Evolutionary conservation across 2,888 invertebrate species (phyloP), one percentile per base, ranked within the genome.

Genomic region (Silvanus unidentatus): DNA sequence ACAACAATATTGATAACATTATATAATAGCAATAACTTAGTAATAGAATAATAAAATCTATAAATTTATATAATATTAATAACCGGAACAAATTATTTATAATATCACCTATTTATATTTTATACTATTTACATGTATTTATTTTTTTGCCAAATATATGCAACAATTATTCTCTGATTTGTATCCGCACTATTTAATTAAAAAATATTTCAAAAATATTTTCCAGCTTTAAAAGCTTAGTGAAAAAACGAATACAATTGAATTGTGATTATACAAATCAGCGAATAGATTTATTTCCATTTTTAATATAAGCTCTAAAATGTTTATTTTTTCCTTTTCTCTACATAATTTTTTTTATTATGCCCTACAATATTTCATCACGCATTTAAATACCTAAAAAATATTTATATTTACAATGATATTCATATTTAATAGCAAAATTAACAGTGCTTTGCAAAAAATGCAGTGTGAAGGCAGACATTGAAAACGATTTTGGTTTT

Each of bases 381-480:
- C 48, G 50, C 49, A 46, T 49, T 53, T 53, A 53, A 9, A 34
- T 15, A 9, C 16, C 16, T 15, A 37, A 37, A 15, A 13, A 37
- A 37, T 12, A 37, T 37, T n/a, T n/a, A n/a, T 37, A 37, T 37
- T 37, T 44, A 41, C 53, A 56, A 47, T 44, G 58, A 58, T 56
- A 58, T 58, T 56, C 58, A 59, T n/a, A n/a, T n/a, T n/a, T 32
- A 32, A 5, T 22, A 32, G 32, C 16, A 62, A 52, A 59, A 60
- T 59, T 52, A 67, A 67, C 65, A 66, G 69, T 68, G 69, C 66
- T 62, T 65, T 59, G 65, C 65, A 63, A 61, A 63, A 61, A 65
- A 63, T 65, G 66, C 67, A 64, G 66, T 68, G 65, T 68, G 65
- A 68, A 69, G 68, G 67, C 68, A 65, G 59, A 66, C 63, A 65